Conservation (phyloP, 1,140 invertebrate genomes). For the Listronotus bonariensis region DNA sequence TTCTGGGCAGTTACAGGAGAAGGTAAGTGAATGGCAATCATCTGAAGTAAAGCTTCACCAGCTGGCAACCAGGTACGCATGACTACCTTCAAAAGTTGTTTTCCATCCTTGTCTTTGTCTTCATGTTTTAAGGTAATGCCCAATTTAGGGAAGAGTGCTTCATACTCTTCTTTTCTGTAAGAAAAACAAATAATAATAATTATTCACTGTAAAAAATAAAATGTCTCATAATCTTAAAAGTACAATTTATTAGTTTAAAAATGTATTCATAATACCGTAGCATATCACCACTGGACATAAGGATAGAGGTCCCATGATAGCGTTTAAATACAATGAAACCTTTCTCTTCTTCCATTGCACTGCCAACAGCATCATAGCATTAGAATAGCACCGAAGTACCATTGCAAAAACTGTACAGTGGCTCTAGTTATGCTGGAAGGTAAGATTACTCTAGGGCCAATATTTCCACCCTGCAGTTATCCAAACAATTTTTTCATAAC, state of each 20-base stretch:
- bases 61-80: conserved; percentile 99
- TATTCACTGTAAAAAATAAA: too few relatives aligned
- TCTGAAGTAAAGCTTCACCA: conserved; percentile 98
- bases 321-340: conserved; percentile 31
- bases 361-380: conserved; percentile 36
- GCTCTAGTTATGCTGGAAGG: conserved; percentile 42
- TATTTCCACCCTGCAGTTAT: too few relatives aligned
- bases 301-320: conserved; percentile 42
- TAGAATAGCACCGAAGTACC: conserved; percentile 11
- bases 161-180: conserved; percentile 88
- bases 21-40: conserved; percentile 99
- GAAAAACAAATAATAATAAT: too few relatives aligned
- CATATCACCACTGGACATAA: conserved; percentile 40
- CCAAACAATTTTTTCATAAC: too few relatives aligned
- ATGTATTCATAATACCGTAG: conserved; percentile 32
- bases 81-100: conserved; percentile 89
- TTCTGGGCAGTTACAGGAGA: conserved; percentile 98
- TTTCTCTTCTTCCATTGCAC: conserved; percentile 43
- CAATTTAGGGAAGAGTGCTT: conserved; percentile 83
- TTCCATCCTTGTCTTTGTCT: conserved; percentile 95
- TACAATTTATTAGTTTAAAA: not conserved
- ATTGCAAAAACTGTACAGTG: conserved; percentile 30
- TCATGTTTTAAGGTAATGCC: conserved; percentile 91
- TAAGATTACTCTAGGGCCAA: too few relatives aligned
- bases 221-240: too few relatives aligned